Base-by-base conservation (phyloP, 30 jellyfish, hydroid and myxozoan species). In the Chrysaora quinquecirrha region DNA sequence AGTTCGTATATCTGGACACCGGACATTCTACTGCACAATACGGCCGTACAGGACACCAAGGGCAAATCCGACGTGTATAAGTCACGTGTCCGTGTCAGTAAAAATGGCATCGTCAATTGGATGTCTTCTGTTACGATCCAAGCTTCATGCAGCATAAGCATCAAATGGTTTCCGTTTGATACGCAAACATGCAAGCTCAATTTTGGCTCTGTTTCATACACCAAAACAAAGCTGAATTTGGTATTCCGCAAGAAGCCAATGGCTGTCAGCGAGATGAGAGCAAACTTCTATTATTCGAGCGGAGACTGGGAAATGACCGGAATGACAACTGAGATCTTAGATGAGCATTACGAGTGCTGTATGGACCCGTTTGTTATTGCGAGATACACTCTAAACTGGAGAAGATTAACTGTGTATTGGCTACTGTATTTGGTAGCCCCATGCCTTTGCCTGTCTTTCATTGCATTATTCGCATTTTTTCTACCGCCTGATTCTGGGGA, bases 141-240 rank as follows among this genome's bases (percentile, higher is more conserved):
- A 48, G 88, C 83, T 3, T 73, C 89, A 1, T 84, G 95, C 77
- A 27, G 83, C 21, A 21, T 84, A 73, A 76, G 73, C 58, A 80
- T 84, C 83, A 63, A 75, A 49, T 84, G 95, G 95, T 84, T 84
- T 66, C 95, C 95, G 16, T 64, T 84, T 69, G 95, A 84, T 50
- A 65, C 31, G 34, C 95, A 84, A 24, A 24, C 19, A 16, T 83
- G 94, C 80, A 38, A 50, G 30, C 86, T 83, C 1, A 62, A 80
- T 12, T 83, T 83, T 58, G 94, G 87, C 27, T 83, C 94, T 12
- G 47, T 85, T 33, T 83, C 94, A 18, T 83, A 83, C 70, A 68
- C 74, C 21, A 68, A 78, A 32, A 34, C 28, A 18, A 67, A 83
- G 48, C 9, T 83, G 27, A 33, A 18, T 14, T 25, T 83, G 22